Evolutionary conservation across 2,113 vertebrate genomes (phyloP).

Genomic region (Lucifuga dentata): DNA sequence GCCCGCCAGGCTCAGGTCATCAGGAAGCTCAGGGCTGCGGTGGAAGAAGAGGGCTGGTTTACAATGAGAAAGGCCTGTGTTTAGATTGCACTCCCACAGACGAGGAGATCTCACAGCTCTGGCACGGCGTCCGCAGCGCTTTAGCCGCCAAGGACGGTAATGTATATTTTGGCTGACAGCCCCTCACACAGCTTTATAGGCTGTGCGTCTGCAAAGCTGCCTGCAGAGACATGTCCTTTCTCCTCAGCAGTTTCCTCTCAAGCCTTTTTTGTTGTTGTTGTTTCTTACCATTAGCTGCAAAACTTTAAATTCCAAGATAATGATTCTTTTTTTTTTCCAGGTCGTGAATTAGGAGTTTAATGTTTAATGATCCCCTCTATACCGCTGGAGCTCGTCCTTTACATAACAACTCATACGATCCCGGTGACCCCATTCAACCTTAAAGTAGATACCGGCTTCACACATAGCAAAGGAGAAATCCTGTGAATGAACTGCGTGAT

Average conservation of each 20-base stretch:
- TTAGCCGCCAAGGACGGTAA: slow-evolving; percentile 81
- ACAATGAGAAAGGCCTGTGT: slow-evolving; percentile 75
- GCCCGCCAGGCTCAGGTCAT: slow-evolving; percentile 56
- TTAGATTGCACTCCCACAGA: slow-evolving; percentile 83
- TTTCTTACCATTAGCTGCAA: not conserved
- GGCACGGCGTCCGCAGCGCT: slow-evolving; percentile 78
- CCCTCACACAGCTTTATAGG: not conserved
- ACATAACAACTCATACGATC: not conserved
- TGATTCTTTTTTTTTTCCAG: no score
- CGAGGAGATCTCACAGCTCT: slow-evolving; percentile 85
- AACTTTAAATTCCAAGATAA: not conserved
- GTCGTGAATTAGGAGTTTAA: not conserved
- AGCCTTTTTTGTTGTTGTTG: not conserved
- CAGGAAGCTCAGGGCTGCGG: slow-evolving; percentile 53
- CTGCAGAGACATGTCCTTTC: slow-evolving; percentile 8
- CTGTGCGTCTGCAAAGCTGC: no score
- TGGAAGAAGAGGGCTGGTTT: slow-evolving; percentile 45
- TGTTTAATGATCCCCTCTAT: not conserved
- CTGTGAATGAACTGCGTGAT: slow-evolving; percentile 15
- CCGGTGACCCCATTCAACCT: not conserved
- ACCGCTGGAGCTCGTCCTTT: not conserved
- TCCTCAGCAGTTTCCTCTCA: not conserved
- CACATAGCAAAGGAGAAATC: slow-evolving; percentile 33
- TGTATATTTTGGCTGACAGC: slow-evolving; percentile 23
- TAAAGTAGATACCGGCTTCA: slow-evolving; percentile 13